Base-by-base conservation (phyloP, 2,888 invertebrate genomes). In the Encarsia formosa region DNA sequence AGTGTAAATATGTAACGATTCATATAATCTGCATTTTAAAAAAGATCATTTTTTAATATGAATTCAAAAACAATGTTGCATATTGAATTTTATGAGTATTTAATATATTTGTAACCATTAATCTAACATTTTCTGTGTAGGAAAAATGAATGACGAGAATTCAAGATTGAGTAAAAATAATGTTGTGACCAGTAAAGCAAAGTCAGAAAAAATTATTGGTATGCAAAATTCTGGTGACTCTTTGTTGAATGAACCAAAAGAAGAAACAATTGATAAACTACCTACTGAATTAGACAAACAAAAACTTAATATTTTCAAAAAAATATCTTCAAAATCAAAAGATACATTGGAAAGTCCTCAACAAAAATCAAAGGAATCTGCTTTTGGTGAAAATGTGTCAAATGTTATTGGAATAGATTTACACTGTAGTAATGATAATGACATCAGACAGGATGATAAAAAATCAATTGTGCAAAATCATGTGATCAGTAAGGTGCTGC, bases 251-350 rank as follows among this genome's bases (percentile, higher is more conserved):
- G 79, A 78, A 61, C 77, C 77, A 46, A 81, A 79, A 57, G 80
- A 80, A 62, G 73, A 79, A 34, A 66, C 76, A 54, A 75, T 79
- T 22, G 79, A 79, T 62, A 90, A 86, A 74, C 70, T 91, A 49
- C 81, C 84, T 5, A 85, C 84, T 11, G 90, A 90, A 73, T 89
- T 89, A 0, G 88, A 91, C 70, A 87, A 86, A 73, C 88, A 86
- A 72, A 92, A 91, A 70, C 77, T 90, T 34, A 91, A 89, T 76
- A 89, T 91, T 68, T 88, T 91, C 67, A 91, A 90, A 70, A 89
- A 90, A 75, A 88, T 91, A 70, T 85, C 90, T 54, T 85, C 90
- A 50, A 78, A 78, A 59, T 68, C 76, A 0, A 83, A 83, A 67
- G 86, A 86, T 72, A 82, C 83, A 22, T 24, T 34, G 4, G 2